Conservation (phyloP, 2,888 invertebrate species). For the Polietes domitor region DNA sequence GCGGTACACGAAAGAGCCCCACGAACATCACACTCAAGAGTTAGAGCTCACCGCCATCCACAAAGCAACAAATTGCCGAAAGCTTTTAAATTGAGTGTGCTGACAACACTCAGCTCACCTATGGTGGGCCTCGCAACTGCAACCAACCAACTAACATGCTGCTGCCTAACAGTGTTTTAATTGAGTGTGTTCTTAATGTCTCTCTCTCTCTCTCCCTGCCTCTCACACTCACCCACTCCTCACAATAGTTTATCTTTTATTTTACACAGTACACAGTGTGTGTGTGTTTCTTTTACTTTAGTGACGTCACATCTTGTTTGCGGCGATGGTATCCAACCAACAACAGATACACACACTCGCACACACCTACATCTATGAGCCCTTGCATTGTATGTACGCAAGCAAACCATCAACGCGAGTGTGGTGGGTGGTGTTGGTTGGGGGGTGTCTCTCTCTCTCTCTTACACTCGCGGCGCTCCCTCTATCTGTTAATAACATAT, state of each 20-base stretch:
- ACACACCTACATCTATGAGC: not conserved
- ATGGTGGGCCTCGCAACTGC: no score
- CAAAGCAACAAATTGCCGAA: not conserved
- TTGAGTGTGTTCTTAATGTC: no score
- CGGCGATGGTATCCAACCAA: not conserved
- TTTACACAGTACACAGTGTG: not conserved
- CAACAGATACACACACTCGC: not conserved
- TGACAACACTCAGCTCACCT: no score
- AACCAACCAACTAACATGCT: no score
- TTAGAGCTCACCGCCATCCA: not conserved
- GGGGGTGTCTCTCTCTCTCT: not conserved
- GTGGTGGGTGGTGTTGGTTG: no score
- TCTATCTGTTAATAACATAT: not conserved
- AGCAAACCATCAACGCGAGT: no score
- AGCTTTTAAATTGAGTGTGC: no score
- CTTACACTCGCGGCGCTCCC: not conserved
- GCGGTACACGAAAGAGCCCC: no score
- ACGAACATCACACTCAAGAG: no score
- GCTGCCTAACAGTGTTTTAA: no score
- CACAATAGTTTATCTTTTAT: conserved; percentile 12
- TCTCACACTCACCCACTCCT: not conserved
- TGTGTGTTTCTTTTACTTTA: not conserved
- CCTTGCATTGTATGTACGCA: no score
- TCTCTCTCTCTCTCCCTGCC: not conserved
- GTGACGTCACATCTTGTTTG: conserved; percentile 5